Evolutionary conservation across 1,140 invertebrate species (phyloP).

Genomic region (Trinorchestia longiramus): DNA sequence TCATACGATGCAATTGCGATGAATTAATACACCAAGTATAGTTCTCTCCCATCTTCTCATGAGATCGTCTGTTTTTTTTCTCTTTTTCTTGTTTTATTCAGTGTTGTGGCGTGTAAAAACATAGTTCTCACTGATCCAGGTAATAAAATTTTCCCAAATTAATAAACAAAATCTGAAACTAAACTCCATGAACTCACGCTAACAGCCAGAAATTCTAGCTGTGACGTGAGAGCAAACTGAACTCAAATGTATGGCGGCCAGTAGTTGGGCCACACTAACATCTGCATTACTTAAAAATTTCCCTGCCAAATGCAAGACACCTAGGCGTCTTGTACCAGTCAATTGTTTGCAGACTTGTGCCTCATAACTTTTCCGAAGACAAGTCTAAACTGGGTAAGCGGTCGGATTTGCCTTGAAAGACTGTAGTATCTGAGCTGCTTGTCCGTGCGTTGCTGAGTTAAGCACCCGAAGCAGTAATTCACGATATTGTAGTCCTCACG

Average conservation of each 20-base stretch:
- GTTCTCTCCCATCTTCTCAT: not conserved
- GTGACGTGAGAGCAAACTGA: not conserved
- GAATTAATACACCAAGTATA: not conserved
- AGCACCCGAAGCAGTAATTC: not conserved
- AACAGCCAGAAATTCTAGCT: not conserved
- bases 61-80: too few relatives aligned
- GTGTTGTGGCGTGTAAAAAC: not conserved
- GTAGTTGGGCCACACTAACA: not conserved
- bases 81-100: too few relatives aligned
- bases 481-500: not conserved
- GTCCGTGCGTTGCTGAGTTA: not conserved
- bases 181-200: not conserved
- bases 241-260: not conserved
- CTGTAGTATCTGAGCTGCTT: too few relatives aligned
- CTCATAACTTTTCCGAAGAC: too few relatives aligned
- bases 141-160: too few relatives aligned
- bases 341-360: too few relatives aligned
- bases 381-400: too few relatives aligned
- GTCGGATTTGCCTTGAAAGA: too few relatives aligned
- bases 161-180: not conserved
- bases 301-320: not conserved
- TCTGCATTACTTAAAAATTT: not conserved
- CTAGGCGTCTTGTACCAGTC: too few relatives aligned
- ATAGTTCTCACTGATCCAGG: not conserved
- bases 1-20: not conserved